Conservation (phyloP, 1,140 invertebrate genomes). For the Dolichoris vasculosae region DNA sequence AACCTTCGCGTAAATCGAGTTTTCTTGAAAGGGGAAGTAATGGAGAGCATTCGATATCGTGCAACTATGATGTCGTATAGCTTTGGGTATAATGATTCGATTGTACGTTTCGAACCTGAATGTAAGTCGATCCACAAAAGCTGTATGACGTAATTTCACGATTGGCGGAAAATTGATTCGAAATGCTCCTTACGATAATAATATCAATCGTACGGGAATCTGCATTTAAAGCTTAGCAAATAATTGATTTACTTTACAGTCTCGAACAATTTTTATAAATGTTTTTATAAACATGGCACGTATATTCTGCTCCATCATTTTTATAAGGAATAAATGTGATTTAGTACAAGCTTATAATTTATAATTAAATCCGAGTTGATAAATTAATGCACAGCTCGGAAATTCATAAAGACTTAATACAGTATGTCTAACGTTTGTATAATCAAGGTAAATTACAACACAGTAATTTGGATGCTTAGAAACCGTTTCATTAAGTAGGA, state of each 20-base stretch:
- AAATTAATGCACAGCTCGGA: background rate
- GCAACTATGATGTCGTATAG: background rate
- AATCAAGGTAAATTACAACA: background rate
- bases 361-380: too few relatives aligned
- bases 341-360: too few relatives aligned
- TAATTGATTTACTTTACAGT: background rate
- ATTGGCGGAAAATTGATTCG: slow-evolving; percentile 21
- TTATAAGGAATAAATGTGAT: background rate
- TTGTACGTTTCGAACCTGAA: slow-evolving; percentile 14
- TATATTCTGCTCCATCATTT: background rate
- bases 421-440: background rate
- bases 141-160: background rate
- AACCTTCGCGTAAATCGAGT: slow-evolving; percentile 24
- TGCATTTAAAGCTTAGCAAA: background rate
- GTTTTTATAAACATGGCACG: background rate
- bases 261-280: background rate
- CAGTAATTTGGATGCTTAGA: too few relatives aligned
- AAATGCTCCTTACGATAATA: background rate
- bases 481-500: background rate
- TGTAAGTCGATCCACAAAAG: background rate
- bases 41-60: background rate
- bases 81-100: slow-evolving; percentile 10
- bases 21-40: background rate
- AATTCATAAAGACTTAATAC: background rate
- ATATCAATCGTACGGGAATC: background rate